Evolutionary conservation across 1,140 invertebrate genomes (phyloP).

Genomic region (Brachionus rubens): DNA sequence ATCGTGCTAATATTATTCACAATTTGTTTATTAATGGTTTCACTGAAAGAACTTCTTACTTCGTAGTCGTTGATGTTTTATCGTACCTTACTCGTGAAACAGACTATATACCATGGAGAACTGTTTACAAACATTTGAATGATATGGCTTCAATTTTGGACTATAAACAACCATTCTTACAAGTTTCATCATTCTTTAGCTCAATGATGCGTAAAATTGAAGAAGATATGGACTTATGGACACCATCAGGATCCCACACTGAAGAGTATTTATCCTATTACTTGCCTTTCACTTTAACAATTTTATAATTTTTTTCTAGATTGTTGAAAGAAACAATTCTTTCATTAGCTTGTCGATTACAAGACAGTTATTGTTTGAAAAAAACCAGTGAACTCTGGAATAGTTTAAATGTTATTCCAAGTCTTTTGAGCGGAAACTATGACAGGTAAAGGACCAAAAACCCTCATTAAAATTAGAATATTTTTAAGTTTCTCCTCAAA

Average conservation of each 20-base stretch:
- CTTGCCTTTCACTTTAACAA: not conserved
- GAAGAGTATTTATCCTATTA: conserved; percentile 12
- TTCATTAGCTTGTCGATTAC: conserved; percentile 38
- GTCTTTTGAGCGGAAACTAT: not conserved
- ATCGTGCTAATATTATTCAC: conserved; percentile 43
- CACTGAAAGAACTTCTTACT: conserved; percentile 35
- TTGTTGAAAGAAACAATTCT: conserved; percentile 43
- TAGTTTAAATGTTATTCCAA: not conserved
- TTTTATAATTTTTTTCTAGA: conserved; percentile 1
- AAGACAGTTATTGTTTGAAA: conserved; percentile 15
- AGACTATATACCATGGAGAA: conserved; percentile 40
- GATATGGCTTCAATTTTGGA: conserved; percentile 16
- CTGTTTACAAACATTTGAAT: conserved; percentile 27
- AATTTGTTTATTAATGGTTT: conserved; percentile 41
- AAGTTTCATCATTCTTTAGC: conserved; percentile 21
- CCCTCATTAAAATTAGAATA: no score
- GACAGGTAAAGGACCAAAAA: no score
- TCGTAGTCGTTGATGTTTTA: conserved; percentile 18
- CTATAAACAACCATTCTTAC: conserved; percentile 9
- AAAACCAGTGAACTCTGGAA: conserved; percentile 34
- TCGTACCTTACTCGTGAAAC: conserved; percentile 8
- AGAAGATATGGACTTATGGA: conserved; percentile 14
- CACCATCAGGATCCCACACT: not conserved
- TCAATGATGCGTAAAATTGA: conserved; percentile 26
- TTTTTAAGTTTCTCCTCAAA: no score